These are phyloP conservation scores for Copsychus sechellarum DNA, from an alignment of 2,113 vertebrate species.

Conservation along the genomic window DNA sequence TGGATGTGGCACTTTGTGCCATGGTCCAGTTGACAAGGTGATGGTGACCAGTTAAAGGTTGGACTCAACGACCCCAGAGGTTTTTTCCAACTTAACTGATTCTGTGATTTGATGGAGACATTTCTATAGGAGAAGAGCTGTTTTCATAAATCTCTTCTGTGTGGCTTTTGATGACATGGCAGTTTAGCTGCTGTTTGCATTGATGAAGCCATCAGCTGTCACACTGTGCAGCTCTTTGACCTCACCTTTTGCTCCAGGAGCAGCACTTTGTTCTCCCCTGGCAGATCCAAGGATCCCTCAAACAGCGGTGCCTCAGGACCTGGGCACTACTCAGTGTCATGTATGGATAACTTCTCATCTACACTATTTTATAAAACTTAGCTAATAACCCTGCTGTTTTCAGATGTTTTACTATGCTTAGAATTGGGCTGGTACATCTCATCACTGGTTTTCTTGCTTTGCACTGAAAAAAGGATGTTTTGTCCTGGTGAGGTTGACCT, in stretches of 20 bases:
- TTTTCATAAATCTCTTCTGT: neutral
- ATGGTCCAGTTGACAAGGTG: neutral
- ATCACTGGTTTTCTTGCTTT: neutral
- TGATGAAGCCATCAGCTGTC: neutral
- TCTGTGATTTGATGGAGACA: neutral
- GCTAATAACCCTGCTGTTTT: neutral
- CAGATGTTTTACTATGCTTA: neutral
- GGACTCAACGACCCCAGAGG: neutral
- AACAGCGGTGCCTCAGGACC: accelerated
- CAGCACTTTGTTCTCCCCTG: neutral
- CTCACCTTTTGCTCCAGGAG: neutral
- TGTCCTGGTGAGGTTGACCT: neutral
- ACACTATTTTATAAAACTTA: neutral
- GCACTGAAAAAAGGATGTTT: neutral
- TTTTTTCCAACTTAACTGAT: neutral
- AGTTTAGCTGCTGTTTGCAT: accelerated
- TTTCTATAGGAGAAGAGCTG: neutral
- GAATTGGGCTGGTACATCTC: neutral
- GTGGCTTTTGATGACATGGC: neutral
- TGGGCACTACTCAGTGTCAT: neutral
- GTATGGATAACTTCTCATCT: neutral
- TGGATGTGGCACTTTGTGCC: neutral
- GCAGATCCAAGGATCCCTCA: neutral
- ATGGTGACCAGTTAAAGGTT: neutral
- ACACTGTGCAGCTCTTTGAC: neutral